A percentile compares a stretch with the other conserved stretches of the same genome.
Conservation (phyloP, 2,797 vertebrate species). For the Australoheros facetus region DNA sequence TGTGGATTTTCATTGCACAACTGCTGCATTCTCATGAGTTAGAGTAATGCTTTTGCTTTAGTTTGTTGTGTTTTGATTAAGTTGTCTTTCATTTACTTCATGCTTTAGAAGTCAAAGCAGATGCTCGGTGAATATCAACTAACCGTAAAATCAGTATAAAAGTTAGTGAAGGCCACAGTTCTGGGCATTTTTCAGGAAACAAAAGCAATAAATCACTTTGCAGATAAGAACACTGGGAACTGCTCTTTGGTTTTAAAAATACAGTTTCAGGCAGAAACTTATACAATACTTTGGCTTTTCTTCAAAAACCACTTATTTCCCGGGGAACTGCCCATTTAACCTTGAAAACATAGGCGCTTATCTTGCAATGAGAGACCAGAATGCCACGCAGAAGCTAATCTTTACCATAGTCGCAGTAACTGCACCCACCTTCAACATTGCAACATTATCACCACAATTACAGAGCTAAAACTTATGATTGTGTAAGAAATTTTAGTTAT, state of each 20-base stretch:
- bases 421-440: slow-evolving; percentile 15
- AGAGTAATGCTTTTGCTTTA: neutral
- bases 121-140: neutral
- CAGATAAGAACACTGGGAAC: neutral
- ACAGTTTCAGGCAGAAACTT: slow-evolving; percentile 46
- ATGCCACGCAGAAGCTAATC: slow-evolving; percentile 48
- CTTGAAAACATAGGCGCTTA: slow-evolving; percentile 38
- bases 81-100: slow-evolving; percentile 3
- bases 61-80: neutral
- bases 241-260: slow-evolving; percentile 19
- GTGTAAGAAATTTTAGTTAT: neutral
- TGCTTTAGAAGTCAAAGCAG: neutral
- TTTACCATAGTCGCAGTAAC: slow-evolving; percentile 48
- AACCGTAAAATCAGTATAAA: neutral
- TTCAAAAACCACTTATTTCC: slow-evolving; percentile 60
- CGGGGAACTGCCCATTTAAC: slow-evolving; percentile 9
- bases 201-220: slow-evolving; percentile 13
- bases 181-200: neutral
- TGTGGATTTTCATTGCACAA: slow-evolving; percentile 29
- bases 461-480: neutral
- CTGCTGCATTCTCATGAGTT: neutral
- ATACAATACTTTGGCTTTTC: slow-evolving; percentile 36
- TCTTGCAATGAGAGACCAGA: slow-evolving; percentile 51
- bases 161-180: neutral
- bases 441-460: neutral